phyloP scores from a whole-genome alignment of 2,888 invertebrate species.

The Pseudoips prasinana region DNA sequence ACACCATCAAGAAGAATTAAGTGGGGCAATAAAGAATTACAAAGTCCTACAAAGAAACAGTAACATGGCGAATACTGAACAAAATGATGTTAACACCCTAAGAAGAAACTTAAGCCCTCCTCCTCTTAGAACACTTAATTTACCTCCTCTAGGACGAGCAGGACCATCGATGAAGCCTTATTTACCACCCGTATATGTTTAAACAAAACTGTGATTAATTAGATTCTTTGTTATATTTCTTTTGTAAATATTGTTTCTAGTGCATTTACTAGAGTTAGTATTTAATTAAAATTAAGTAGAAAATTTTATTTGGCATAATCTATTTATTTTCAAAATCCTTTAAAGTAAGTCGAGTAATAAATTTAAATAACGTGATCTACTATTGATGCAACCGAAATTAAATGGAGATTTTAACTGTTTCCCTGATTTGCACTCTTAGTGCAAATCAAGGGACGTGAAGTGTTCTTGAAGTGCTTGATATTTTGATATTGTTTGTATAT shows the following conservation, averaged over 20 bases:
- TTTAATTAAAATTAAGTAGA: slow-evolving; percentile 11
- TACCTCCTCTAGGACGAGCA: slow-evolving; percentile 70
- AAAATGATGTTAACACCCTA: slow-evolving; percentile 39
- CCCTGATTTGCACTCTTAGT: too few species aligned
- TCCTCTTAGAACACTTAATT: slow-evolving; percentile 49
- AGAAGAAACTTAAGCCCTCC: slow-evolving; percentile 50
- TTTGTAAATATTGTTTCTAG: slow-evolving; percentile 55
- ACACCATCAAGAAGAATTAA: slow-evolving; percentile 56
- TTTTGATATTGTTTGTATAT: too few species aligned
- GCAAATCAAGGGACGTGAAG: too few species aligned
- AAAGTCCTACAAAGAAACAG: slow-evolving; percentile 69
- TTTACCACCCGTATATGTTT: slow-evolving; percentile 65
- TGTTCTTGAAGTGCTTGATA: too few species aligned
- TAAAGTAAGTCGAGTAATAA: too few species aligned
- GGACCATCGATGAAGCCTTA: slow-evolving; percentile 72
- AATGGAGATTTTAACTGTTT: too few species aligned
- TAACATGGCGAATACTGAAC: slow-evolving; percentile 41
- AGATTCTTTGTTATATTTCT: slow-evolving; percentile 21
- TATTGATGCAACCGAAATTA: too few species aligned
- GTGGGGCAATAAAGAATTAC: slow-evolving; percentile 69
- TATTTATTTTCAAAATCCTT: too few species aligned
- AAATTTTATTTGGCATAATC: too few species aligned
- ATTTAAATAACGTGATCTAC: too few species aligned
- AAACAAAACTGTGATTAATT: slow-evolving; percentile 56
- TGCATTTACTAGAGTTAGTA: slow-evolving; percentile 66